Percentiles rank a stretch among this genome's conserved stretches.
Evolutionary conservation across 2,797 vertebrate genomes (phyloP).

Genomic region (Aythya fuligula): DNA sequence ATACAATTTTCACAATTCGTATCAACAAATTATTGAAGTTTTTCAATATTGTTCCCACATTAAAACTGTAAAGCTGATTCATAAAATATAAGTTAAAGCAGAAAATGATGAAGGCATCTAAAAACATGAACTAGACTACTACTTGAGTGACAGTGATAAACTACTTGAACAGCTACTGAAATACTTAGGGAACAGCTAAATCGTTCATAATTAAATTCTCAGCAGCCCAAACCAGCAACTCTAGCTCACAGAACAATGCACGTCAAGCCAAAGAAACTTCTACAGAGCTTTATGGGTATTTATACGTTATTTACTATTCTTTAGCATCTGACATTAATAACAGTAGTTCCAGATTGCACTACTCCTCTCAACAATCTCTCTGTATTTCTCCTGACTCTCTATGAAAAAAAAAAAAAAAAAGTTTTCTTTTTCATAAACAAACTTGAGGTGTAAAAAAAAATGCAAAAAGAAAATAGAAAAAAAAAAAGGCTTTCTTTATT

Average conservation of each 20-base stretch:
- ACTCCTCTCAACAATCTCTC: not conserved
- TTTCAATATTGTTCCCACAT: not conserved
- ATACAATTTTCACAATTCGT: fast-evolving
- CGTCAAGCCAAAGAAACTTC: not conserved
- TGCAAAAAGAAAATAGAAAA: not conserved
- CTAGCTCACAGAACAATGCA: not conserved
- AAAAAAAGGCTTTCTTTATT: too few relatives aligned
- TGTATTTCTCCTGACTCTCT: not conserved
- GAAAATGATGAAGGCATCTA: not conserved
- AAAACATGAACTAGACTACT: not conserved
- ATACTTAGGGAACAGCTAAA: not conserved
- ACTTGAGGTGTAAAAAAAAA: not conserved
- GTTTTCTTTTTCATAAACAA: not conserved
- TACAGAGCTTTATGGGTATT: not conserved
- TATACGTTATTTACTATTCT: not conserved
- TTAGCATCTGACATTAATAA: slow-evolving; percentile 7
- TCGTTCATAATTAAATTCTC: slow-evolving; percentile 3
- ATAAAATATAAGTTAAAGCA: not conserved
- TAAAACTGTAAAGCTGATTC: not conserved
- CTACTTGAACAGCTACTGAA: not conserved
- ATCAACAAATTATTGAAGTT: not conserved
- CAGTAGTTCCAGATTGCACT: not conserved
- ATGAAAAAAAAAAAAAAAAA: not conserved
- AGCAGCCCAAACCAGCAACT: not conserved
- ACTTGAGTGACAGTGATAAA: not conserved